A percentile compares a stretch with the other conserved stretches of the same genome.
phyloP scores from a whole-genome alignment of 2,888 invertebrate genomes.

The Ennomos fuscantarius region DNA sequence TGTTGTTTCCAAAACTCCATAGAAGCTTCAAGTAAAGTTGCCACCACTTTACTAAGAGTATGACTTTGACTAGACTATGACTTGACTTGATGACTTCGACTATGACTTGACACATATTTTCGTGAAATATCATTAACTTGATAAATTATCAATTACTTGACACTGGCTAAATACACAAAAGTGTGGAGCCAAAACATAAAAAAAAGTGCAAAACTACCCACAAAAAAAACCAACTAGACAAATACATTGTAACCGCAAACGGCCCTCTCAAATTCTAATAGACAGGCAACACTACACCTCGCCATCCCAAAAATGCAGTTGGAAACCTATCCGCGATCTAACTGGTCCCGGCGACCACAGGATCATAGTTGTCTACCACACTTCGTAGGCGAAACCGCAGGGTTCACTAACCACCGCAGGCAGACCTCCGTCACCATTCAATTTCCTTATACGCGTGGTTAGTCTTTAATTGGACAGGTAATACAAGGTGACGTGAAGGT shows the following conservation, averaged over 20 bases:
- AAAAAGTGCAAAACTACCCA: slow-evolving; percentile 24
- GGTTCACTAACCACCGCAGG: slow-evolving; percentile 24
- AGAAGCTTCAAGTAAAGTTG: too few species aligned
- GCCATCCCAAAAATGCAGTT: slow-evolving; percentile 72
- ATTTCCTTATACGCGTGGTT: slow-evolving; percentile 24
- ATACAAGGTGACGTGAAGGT: slow-evolving; percentile 40
- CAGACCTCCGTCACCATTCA: slow-evolving; percentile 25
- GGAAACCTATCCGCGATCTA: slow-evolving; percentile 59
- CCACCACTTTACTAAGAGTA: too few species aligned
- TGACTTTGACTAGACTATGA: too few species aligned
- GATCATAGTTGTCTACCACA: slow-evolving; percentile 56
- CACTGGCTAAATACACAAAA: too few species aligned
- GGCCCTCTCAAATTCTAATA: slow-evolving; percentile 52
- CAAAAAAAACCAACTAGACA: slow-evolving; percentile 29
- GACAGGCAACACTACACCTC: slow-evolving; percentile 54
- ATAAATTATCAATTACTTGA: too few species aligned
- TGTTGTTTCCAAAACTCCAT: too few species aligned
- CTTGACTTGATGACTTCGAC: too few species aligned
- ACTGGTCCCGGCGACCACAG: slow-evolving; percentile 70
- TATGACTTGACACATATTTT: too few species aligned
- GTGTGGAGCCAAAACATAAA: too few species aligned
- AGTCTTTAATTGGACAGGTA: slow-evolving; percentile 23
- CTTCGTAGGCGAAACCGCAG: slow-evolving; percentile 35
- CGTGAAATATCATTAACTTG: too few species aligned
- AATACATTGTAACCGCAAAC: slow-evolving; percentile 38